These are phyloP conservation scores for Etheostoma nigrum DNA, from an alignment of 2,797 vertebrate species.

Conservation along the genomic window DNA sequence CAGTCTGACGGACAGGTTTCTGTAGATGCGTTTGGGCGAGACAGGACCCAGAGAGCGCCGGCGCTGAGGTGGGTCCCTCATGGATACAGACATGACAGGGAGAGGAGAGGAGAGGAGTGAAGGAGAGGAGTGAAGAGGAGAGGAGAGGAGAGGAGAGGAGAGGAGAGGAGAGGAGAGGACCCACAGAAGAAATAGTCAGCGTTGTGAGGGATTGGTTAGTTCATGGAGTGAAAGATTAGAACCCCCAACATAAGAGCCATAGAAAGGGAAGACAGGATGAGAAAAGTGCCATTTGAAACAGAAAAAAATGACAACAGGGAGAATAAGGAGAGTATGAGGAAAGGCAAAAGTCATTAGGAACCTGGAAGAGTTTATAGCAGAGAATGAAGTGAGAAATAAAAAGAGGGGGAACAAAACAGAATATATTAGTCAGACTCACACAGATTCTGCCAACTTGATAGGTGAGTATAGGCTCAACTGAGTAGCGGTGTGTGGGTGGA, in stretches of 20 bases:
- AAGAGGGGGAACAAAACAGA: conserved; percentile 11
- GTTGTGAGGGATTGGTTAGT: conserved; percentile 18
- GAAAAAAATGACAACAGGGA: conserved; percentile 1
- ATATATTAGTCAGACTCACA: conserved; percentile 34
- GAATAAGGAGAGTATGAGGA: conserved; percentile 8
- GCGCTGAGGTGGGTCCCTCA: conserved; percentile 80
- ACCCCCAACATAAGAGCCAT: not conserved
- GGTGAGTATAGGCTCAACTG: conserved; percentile 41
- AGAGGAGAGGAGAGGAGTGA: conserved; percentile 23
- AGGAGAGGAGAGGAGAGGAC: not conserved
- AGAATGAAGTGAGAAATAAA: conserved; percentile 41
- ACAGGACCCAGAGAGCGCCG: conserved; percentile 83
- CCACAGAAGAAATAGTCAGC: not conserved
- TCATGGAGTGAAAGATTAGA: conserved; percentile 30
- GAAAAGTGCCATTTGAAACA: conserved; percentile 6
- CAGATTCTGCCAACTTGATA: conserved; percentile 38
- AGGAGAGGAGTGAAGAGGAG: not conserved
- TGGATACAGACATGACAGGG: conserved; percentile 77
- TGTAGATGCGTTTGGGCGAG: conserved; percentile 86
- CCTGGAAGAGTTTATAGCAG: conserved; percentile 7
- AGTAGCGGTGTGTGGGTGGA: conserved; percentile 53
- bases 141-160: not conserved
- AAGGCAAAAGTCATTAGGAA: conserved; percentile 51
- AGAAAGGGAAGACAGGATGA: conserved; percentile 15
- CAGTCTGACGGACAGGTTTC: conserved; percentile 85